Percentiles rank a stretch among this genome's conserved stretches.
Conservation (phyloP, 2,888 invertebrate species). For the Meganola albula region DNA sequence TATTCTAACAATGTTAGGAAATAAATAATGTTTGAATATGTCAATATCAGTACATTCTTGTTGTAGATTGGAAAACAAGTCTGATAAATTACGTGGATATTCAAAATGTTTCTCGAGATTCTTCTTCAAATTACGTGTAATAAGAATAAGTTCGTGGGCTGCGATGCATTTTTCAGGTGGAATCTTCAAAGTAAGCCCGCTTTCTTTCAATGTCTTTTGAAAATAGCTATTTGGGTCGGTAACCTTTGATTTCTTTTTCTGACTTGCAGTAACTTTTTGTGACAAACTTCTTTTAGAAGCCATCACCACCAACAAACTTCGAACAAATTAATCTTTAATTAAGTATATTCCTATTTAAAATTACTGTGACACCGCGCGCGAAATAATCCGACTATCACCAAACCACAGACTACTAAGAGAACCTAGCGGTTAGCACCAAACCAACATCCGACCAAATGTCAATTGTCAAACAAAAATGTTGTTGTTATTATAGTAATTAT, state of each 20-base stretch:
- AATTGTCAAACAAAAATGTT: no score
- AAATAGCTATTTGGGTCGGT: conserved; percentile 37
- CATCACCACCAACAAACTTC: no score
- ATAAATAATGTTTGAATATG: conserved; percentile 52
- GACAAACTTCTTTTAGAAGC: conserved; percentile 35
- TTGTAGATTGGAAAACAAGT: conserved; percentile 55
- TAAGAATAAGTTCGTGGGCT: conserved; percentile 60
- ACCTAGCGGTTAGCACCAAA: no score
- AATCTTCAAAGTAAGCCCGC: conserved; percentile 48
- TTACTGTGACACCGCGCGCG: no score
- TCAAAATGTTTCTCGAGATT: conserved; percentile 56
- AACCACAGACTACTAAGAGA: no score
- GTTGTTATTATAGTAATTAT: no score
- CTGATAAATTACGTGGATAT: conserved; percentile 75
- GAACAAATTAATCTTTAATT: no score
- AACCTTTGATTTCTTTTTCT: conserved; percentile 41
- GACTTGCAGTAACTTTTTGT: conserved; percentile 32
- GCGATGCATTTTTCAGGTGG: conserved; percentile 52
- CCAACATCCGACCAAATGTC: no score
- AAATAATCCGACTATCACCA: no score
- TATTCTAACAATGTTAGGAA: conserved; percentile 53
- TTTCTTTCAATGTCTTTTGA: conserved; percentile 43
- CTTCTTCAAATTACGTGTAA: conserved; percentile 59
- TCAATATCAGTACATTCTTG: conserved; percentile 36
- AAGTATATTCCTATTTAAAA: no score